Percentiles rank a stretch among this genome's conserved stretches.
phyloP scores from a whole-genome alignment of 2,888 invertebrate species.

The Caenorhabditis sp. region DNA sequence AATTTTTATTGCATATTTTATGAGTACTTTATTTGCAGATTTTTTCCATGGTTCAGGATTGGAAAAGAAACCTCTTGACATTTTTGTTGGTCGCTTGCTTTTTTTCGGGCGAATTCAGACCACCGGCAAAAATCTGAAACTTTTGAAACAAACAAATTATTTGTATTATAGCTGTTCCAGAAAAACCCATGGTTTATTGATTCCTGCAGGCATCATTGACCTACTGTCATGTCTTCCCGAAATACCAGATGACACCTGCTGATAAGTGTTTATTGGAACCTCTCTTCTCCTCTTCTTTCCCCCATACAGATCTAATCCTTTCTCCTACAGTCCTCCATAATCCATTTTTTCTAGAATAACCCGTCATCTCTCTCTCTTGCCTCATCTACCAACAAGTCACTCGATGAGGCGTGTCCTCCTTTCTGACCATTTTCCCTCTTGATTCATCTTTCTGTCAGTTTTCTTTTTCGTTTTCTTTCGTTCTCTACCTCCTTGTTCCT shows the following conservation, averaged over 20 bases:
- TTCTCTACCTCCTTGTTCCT: slow-evolving; percentile 14
- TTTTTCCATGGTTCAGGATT: too few species aligned
- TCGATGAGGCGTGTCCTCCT: slow-evolving; percentile 54
- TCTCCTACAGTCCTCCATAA: slow-evolving; percentile 11
- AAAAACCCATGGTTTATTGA: not conserved
- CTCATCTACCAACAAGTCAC: slow-evolving; percentile 28
- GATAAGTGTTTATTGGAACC: slow-evolving; percentile 21
- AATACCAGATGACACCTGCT: slow-evolving; percentile 4
- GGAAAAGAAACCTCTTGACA: too few species aligned
- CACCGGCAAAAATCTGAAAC: too few species aligned
- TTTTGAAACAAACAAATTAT: too few species aligned
- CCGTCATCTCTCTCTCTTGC: slow-evolving; percentile 14
- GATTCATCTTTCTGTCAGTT: slow-evolving; percentile 16
- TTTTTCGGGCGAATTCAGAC: too few species aligned
- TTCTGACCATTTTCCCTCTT: slow-evolving; percentile 37
- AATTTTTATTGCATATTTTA: too few species aligned
- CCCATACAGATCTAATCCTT: slow-evolving; percentile 13
- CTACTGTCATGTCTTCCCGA: slow-evolving; percentile 1
- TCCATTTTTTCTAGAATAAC: slow-evolving; percentile 28
- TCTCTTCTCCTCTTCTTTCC: not conserved
- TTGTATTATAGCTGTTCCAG: not conserved
- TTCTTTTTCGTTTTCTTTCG: slow-evolving; percentile 36
- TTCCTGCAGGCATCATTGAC: not conserved
- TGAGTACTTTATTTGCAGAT: too few species aligned
- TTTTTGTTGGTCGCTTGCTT: too few species aligned